A percentile compares a stretch with the other conserved stretches of the same genome.
These are phyloP conservation scores for Sisyra terminalis DNA, from an alignment of 2,888 invertebrate genomes.

Conservation along the genomic window DNA sequence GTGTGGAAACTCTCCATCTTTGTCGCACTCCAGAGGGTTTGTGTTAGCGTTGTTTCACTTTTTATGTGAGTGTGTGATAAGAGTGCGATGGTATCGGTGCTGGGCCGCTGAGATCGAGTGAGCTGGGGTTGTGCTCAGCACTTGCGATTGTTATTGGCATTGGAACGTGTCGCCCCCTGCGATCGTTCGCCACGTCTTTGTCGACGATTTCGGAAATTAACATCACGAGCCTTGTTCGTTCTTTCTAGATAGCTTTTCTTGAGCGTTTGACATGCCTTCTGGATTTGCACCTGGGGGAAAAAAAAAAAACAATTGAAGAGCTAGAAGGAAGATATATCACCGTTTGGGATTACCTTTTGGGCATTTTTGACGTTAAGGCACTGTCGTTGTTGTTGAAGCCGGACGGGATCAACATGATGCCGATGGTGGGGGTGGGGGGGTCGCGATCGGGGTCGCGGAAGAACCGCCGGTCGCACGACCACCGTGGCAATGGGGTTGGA, in stretches of 20 bases:
- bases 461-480: slow-evolving; percentile 13
- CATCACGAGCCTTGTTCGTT: slow-evolving; percentile 34
- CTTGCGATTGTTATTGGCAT: slow-evolving; percentile 35
- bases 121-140: slow-evolving; percentile 21
- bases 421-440: not conserved
- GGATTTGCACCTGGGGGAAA: slow-evolving; percentile 24
- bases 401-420: slow-evolving; percentile 17
- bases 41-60: too few species aligned
- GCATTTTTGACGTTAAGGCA: slow-evolving; percentile 23
- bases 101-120: slow-evolving; percentile 8
- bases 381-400: slow-evolving; percentile 23
- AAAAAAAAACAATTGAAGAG: not conserved
- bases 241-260: slow-evolving; percentile 27
- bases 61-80: not conserved
- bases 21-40: too few species aligned
- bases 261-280: slow-evolving; percentile 24
- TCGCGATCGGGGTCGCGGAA: slow-evolving; percentile 9
- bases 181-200: slow-evolving; percentile 29
- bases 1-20: too few species aligned
- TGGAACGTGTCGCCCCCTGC: slow-evolving; percentile 27
- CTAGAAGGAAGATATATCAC: not conserved
- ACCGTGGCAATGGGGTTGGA: slow-evolving; percentile 1
- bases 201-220: slow-evolving; percentile 27
- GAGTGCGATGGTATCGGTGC: not conserved
- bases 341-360: slow-evolving; percentile 23